Evolutionary conservation across 2,797 vertebrate species (phyloP).

Genomic region (Falco novaeseelandiae): DNA sequence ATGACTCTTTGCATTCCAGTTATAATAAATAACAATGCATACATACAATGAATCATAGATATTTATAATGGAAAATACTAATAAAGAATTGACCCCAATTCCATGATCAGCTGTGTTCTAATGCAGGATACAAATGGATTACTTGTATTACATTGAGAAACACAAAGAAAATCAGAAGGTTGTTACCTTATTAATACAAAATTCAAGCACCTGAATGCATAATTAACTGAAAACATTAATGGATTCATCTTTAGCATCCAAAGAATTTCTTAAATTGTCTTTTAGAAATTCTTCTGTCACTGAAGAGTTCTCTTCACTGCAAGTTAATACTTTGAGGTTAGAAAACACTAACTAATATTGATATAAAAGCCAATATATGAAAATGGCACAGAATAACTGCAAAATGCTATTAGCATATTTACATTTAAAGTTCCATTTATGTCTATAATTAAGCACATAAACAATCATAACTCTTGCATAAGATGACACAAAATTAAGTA

Average conservation of each 20-base stretch:
- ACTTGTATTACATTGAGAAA: conserved; percentile 64
- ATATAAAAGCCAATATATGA: conserved; percentile 43
- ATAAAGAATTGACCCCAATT: conserved; percentile 34
- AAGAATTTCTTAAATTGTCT: conserved; percentile 56
- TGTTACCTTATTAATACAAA: conserved; percentile 66
- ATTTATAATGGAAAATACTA: conserved; percentile 46
- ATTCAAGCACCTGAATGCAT: conserved; percentile 66
- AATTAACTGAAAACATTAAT: conserved; percentile 60
- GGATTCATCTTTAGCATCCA: conserved; percentile 55
- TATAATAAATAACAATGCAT: background rate
- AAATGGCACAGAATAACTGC: conserved; percentile 27
- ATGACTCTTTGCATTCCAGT: conserved; percentile 29
- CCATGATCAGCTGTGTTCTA: conserved; percentile 1
- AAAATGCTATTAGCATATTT: conserved; percentile 43
- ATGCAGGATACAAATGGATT: conserved; percentile 19
- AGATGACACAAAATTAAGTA: background rate
- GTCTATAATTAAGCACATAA: conserved; percentile 55
- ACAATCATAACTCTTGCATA: conserved; percentile 14
- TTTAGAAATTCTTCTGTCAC: conserved; percentile 35
- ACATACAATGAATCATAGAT: conserved; percentile 2
- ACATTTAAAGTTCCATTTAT: conserved; percentile 26
- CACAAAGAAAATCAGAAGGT: conserved; percentile 61
- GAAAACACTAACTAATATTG: conserved; percentile 54
- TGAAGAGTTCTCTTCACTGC: conserved; percentile 48
- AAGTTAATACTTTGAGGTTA: conserved; percentile 29